phyloP scores from a whole-genome alignment of 2,797 vertebrate genomes.

The Oceanodroma leucorhoa region DNA sequence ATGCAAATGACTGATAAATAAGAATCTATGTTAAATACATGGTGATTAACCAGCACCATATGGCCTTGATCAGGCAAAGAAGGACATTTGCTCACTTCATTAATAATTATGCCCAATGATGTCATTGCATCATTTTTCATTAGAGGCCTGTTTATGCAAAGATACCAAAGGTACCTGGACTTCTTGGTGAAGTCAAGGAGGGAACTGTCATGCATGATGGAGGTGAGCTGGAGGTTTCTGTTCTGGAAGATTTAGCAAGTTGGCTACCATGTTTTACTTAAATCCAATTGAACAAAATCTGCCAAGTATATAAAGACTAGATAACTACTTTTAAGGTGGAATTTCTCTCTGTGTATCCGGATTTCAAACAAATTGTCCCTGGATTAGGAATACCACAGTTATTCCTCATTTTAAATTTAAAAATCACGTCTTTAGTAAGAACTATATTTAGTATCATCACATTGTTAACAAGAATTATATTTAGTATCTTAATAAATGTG shows the following conservation, averaged over 20 bases:
- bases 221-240: background rate
- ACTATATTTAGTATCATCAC: background rate
- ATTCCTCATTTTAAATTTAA: background rate
- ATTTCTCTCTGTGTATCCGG: background rate
- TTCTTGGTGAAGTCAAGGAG: background rate
- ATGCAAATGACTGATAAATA: background rate
- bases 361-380: background rate
- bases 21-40: background rate
- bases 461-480: background rate
- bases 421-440: background rate
- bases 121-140: background rate
- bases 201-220: background rate
- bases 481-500: background rate
- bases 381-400: background rate
- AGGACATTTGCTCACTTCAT: background rate
- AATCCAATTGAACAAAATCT: background rate
- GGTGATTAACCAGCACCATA: background rate
- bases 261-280: background rate
- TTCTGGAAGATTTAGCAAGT: background rate
- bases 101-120: background rate
- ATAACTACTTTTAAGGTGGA: background rate
- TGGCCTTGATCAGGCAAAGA: background rate
- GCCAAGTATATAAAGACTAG: background rate
- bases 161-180: background rate
- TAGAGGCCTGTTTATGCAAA: background rate